Evolutionary conservation across 2,888 invertebrate species (phyloP), one percentile per base, ranked within the genome.

Genomic region (Clivina fossor): DNA sequence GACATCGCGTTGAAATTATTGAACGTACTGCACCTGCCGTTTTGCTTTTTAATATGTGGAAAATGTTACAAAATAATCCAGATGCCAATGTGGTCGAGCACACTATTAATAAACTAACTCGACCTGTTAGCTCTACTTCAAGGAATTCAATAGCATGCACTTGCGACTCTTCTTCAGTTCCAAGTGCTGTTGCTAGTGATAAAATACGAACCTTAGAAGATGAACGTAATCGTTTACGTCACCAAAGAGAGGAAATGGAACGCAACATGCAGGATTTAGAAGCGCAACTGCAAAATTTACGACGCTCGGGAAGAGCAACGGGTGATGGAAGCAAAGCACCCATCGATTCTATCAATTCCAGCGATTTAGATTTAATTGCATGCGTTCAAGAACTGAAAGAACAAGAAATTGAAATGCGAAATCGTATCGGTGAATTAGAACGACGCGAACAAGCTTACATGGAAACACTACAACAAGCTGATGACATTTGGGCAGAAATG

Each of bases 401-500:
- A 24, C 76, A 72, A 43, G 83, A 86, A 58, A 76, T 81, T 40
- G 80, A 80, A 26, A 73, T 86, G 57, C 83, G 83, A 67, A 74
- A 72, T 41, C 76, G 82, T 57, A 80, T 88, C 15, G 76, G 76
- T 28, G 83, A 86, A 60, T 68, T 87, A 46, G 82, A 85, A 68
- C 73, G 79, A 46, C 76, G 83, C 38, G 85, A 87, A 67, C 75
- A 81, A 1, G 82, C 85, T 0, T 87, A 87, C 65, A 77, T 85
- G 64, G 83, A 84, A 65, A 86, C 86, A 64, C 69, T 88, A 66
- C 83, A 85, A 54, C 82, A 85, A 56, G 85, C 86, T 0, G 86
- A 87, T 59, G 82, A 85, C 57, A 80, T 85, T 73, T 86, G 86
- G 82, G 80, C 82, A 0, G 84, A 84, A 64, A 78, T 85, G 77